A percentile compares a stretch with the other conserved stretches of the same genome.
Evolutionary conservation across 2,888 invertebrate species (phyloP).

Genomic region (Eupithecia tripunctaria): DNA sequence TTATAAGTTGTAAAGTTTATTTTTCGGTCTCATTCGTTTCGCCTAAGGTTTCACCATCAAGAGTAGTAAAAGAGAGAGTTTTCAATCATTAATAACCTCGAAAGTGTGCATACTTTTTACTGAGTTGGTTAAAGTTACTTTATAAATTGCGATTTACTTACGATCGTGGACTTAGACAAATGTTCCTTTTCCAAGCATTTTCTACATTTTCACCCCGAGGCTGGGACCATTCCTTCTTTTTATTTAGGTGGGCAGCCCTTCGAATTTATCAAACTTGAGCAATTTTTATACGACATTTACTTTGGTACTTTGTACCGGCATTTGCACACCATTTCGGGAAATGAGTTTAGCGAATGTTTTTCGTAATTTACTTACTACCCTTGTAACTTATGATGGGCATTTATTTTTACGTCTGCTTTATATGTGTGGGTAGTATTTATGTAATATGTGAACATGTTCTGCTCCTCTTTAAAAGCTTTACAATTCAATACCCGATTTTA

Average conservation of each 20-base stretch:
- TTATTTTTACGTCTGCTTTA: background rate
- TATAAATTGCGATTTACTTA: slow-evolving; percentile 43
- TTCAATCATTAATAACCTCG: background rate
- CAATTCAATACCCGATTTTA: background rate
- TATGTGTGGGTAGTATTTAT: background rate
- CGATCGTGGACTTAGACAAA: slow-evolving; percentile 45
- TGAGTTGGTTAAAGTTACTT: slow-evolving; percentile 29
- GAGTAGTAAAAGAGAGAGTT: too few relatives aligned
- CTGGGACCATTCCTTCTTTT: slow-evolving; percentile 38
- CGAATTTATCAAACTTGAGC: slow-evolving; percentile 45
- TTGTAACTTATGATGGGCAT: background rate
- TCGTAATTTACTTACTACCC: slow-evolving; percentile 7
- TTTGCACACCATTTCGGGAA: slow-evolving; percentile 21
- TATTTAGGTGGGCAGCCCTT: slow-evolving; percentile 31
- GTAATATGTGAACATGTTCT: background rate
- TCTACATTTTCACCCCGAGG: slow-evolving; percentile 33
- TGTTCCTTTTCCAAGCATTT: slow-evolving; percentile 34
- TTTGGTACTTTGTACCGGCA: slow-evolving; percentile 19
- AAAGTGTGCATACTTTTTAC: background rate
- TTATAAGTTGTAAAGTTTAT: too few relatives aligned
- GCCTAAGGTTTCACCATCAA: too few relatives aligned
- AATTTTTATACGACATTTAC: slow-evolving; percentile 43
- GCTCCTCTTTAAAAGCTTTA: background rate
- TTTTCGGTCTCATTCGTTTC: background rate
- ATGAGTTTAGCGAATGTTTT: slow-evolving; percentile 16